Conservation (phyloP, 2,113 vertebrate genomes). For the Chelonoidis abingdonii region DNA sequence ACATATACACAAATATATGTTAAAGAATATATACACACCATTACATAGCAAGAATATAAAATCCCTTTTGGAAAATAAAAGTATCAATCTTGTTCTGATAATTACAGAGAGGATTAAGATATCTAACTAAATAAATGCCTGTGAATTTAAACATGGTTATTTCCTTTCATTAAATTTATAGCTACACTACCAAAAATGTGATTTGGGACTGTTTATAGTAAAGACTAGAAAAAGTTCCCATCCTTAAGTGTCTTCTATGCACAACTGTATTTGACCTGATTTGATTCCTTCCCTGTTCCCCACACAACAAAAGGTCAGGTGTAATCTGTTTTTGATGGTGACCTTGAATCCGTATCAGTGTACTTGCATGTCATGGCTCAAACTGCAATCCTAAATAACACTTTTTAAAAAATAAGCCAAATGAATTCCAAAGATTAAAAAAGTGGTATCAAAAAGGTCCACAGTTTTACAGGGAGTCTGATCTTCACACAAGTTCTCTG, state of each 20-base stretch:
- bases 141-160: constrained; percentile 65
- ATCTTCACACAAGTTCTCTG: background rate
- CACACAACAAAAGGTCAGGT: background rate
- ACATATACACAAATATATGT: constrained; percentile 59
- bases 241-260: background rate
- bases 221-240: constrained; percentile 62
- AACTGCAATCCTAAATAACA: constrained; percentile 26
- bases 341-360: constrained; percentile 50
- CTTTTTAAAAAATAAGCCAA: background rate
- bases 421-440: background rate
- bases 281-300: background rate
- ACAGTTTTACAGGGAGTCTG: constrained; percentile 7
- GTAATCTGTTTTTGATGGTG: background rate
- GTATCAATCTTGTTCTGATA: constrained; percentile 44
- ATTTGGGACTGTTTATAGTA: constrained; percentile 60
- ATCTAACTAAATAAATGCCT: constrained; percentile 63
- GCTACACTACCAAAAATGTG: constrained; percentile 27
- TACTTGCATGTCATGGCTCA: constrained; percentile 11
- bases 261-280: background rate
- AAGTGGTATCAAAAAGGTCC: background rate
- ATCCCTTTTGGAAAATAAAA: constrained; percentile 61
- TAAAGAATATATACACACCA: constrained; percentile 48
- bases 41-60: constrained; percentile 43
- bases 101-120: constrained; percentile 60
- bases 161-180: constrained; percentile 43